These are phyloP conservation scores for Discoglossus pictus DNA, from an alignment of 2,797 vertebrate species.

Conservation along the genomic window DNA sequence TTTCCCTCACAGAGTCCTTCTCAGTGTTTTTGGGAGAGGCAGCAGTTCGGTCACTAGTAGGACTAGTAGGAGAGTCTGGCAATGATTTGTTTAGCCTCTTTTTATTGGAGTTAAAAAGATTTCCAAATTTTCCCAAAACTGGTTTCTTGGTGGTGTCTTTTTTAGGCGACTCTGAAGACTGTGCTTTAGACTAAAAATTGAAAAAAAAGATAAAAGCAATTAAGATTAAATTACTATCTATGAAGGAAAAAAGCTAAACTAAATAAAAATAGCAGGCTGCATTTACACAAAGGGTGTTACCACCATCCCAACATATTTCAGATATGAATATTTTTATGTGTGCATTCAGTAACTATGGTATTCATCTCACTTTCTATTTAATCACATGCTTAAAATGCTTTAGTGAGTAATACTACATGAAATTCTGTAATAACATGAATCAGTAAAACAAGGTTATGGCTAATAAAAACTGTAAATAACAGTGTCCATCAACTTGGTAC, in stretches of 20 bases:
- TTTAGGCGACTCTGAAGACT: slow-evolving; percentile 61
- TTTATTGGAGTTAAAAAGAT: slow-evolving; percentile 68
- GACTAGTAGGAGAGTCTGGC: slow-evolving; percentile 55
- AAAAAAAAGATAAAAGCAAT: too few species aligned
- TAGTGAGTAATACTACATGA: too few species aligned
- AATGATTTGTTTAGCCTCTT: slow-evolving; percentile 64
- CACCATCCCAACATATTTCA: slow-evolving; percentile 20
- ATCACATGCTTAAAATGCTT: too few species aligned
- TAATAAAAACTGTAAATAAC: too few species aligned
- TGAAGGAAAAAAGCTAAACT: not conserved
- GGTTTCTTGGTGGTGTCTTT: slow-evolving; percentile 74
- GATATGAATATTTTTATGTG: slow-evolving; percentile 30
- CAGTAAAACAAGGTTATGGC: too few species aligned
- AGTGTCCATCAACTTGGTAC: too few species aligned
- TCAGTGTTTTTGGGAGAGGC: slow-evolving; percentile 51
- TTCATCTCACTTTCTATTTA: too few species aligned
- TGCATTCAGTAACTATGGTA: too few species aligned
- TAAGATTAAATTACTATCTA: slow-evolving; percentile 24
- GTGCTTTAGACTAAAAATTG: slow-evolving; percentile 69
- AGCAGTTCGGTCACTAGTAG: slow-evolving; percentile 41
- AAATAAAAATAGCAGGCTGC: slow-evolving; percentile 3
- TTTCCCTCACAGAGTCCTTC: slow-evolving; percentile 47
- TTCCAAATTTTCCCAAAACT: slow-evolving; percentile 73
- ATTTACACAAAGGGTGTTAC: slow-evolving; percentile 32
- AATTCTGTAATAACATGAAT: too few species aligned